Percentiles rank a stretch among this genome's conserved stretches.
These are phyloP conservation scores for Melitaea athalia DNA, from an alignment of 2,888 invertebrate genomes.

Conservation along the genomic window DNA sequence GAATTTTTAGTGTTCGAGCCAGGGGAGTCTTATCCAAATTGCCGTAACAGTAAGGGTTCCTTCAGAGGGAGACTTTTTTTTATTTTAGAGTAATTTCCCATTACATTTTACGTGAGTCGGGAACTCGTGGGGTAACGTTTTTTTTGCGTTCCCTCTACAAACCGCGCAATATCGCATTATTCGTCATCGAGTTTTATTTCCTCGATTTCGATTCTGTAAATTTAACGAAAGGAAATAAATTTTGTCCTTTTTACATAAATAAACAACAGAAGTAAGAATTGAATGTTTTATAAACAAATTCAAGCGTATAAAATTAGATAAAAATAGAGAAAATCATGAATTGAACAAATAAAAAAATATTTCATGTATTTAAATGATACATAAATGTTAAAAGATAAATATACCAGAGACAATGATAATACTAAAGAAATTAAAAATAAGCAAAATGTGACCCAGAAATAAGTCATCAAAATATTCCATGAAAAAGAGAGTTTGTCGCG, in stretches of 20 bases:
- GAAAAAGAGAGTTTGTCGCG: conserved; percentile 47
- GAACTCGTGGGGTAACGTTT: conserved; percentile 67
- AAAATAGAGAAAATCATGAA: not conserved
- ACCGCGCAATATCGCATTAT: conserved; percentile 52
- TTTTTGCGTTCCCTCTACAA: conserved; percentile 51
- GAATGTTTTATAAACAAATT: too few relatives aligned
- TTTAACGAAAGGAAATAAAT: not conserved
- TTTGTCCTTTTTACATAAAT: not conserved
- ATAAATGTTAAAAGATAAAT: not conserved
- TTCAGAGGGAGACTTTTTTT: conserved; percentile 63
- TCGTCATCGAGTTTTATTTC: conserved; percentile 23
- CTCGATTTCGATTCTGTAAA: not conserved
- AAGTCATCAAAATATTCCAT: conserved; percentile 21
- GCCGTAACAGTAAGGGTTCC: conserved; percentile 71
- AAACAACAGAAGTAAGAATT: too few relatives aligned
- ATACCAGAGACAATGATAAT: not conserved
- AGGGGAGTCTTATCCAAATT: conserved; percentile 74
- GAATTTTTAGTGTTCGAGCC: conserved; percentile 71
- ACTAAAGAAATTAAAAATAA: not conserved
- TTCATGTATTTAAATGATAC: too few relatives aligned
- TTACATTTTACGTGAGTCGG: conserved; percentile 74
- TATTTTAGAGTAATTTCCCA: conserved; percentile 79
- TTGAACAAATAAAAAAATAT: not conserved
- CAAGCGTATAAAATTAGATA: not conserved
- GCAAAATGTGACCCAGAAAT: conserved; percentile 9